phyloP scores from a whole-genome alignment of 2,797 vertebrate genomes.

The Agapornis canus region DNA sequence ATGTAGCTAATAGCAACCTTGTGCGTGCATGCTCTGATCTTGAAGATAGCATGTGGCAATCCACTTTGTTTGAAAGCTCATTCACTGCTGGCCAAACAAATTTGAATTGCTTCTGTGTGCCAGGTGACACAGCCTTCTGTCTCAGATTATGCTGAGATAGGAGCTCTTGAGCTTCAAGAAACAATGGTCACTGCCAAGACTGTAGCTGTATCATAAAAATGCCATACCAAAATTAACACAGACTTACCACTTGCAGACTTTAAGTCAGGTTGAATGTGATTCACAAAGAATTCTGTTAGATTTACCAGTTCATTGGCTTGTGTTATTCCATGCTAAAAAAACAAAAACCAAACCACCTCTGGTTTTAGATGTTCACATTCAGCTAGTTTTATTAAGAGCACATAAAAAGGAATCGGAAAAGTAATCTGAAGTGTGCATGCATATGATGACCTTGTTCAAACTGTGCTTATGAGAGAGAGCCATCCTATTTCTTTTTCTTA shows the following conservation, averaged over 20 bases:
- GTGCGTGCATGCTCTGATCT: background rate
- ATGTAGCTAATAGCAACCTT: background rate
- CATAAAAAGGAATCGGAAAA: too few relatives aligned
- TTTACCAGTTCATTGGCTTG: slow-evolving; percentile 99
- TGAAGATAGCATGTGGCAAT: background rate
- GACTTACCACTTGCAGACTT: slow-evolving; percentile 90
- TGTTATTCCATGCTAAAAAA: slow-evolving; percentile 93
- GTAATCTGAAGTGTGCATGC: background rate
- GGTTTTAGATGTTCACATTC: background rate
- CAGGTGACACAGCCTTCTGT: background rate
- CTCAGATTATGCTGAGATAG: background rate
- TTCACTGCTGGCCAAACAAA: background rate
- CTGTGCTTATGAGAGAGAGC: background rate
- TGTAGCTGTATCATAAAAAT: background rate
- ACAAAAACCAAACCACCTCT: background rate
- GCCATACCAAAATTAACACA: background rate
- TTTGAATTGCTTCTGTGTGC: background rate
- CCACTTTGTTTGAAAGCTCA: background rate
- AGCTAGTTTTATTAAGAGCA: background rate
- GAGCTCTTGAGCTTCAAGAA: background rate
- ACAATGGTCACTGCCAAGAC: background rate
- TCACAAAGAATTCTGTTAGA: slow-evolving; percentile 94
- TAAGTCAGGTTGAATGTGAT: slow-evolving; percentile 93
- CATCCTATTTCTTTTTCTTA: background rate
- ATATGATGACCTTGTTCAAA: background rate